Conservation (phyloP, 2,797 vertebrate genomes). For the Graptemys geographica region DNA sequence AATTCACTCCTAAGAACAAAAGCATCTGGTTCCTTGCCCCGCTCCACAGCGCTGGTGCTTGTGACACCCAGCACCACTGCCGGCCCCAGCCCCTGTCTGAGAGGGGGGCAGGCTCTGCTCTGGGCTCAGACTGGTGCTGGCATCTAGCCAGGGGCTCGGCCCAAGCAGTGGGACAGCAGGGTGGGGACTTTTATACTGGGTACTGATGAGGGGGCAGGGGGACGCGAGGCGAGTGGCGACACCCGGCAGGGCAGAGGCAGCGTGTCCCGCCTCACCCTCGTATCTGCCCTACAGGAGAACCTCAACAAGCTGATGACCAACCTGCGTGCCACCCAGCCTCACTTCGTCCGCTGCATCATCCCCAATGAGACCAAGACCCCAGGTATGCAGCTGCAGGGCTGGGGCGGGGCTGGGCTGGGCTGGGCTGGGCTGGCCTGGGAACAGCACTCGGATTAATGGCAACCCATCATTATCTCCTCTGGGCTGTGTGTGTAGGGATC, state of each 20-base stretch:
- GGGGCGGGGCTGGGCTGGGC: no score
- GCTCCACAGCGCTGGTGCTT: not conserved
- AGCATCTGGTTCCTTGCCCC: not conserved
- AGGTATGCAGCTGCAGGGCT: slow-evolving; percentile 80
- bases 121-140: not conserved
- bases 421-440: not conserved
- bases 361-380: slow-evolving; percentile 93
- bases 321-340: slow-evolving; percentile 92
- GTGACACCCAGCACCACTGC: no score
- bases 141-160: not conserved
- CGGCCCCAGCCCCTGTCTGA: no score
- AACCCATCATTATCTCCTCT: not conserved
- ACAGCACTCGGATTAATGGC: not conserved
- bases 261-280: not conserved
- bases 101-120: no score
- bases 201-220: not conserved
- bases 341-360: slow-evolving; percentile 95
- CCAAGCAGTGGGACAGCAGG: no score
- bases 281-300: slow-evolving; percentile 86
- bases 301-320: slow-evolving; percentile 95
- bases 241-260: not conserved
- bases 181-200: not conserved
- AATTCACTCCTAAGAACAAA: not conserved
- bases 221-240: fast-evolving
- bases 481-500: fast-evolving